phyloP scores from a whole-genome alignment of 2,888 invertebrate species.

The Strigamia transsilvanica region DNA sequence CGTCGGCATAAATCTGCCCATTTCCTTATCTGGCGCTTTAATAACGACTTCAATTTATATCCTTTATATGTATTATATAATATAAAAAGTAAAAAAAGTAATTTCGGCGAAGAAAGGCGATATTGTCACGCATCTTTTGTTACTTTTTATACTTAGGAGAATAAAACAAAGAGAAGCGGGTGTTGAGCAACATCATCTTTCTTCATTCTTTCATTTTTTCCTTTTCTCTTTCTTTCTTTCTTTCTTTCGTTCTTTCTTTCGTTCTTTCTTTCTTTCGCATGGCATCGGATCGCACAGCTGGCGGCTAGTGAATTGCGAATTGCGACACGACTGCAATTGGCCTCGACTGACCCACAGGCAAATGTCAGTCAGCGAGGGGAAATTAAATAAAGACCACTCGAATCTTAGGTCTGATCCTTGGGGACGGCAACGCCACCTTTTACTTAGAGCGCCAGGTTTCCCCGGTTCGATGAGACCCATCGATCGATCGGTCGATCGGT shows the following conservation, averaged over 20 bases:
- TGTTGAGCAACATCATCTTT: too few species aligned
- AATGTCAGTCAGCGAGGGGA: constrained; percentile 14
- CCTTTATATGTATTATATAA: not conserved
- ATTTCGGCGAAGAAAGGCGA: not conserved
- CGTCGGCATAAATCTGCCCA: not conserved
- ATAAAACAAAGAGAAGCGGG: not conserved
- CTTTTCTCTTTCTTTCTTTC: too few species aligned
- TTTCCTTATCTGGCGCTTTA: not conserved
- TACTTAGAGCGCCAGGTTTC: not conserved
- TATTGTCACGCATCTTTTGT: not conserved
- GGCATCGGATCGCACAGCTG: not conserved
- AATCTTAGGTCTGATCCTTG: constrained; percentile 6
- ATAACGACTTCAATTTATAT: constrained; percentile 20
- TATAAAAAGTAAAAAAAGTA: not conserved
- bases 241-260: not conserved
- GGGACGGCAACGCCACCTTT: not conserved
- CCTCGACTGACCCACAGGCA: constrained; percentile 17
- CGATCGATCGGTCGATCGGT: not conserved
- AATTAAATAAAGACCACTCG: constrained; percentile 6
- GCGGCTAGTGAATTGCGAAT: not conserved
- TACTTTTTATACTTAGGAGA: too few species aligned
- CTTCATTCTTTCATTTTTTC: too few species aligned
- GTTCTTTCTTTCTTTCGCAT: not conserved
- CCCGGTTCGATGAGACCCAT: not conserved
- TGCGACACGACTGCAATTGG: constrained; percentile 1